Percentiles rank a stretch among this genome's conserved stretches.
Evolutionary conservation across 2,888 invertebrate species (phyloP).

Genomic region (Muschampia plurimacula): DNA sequence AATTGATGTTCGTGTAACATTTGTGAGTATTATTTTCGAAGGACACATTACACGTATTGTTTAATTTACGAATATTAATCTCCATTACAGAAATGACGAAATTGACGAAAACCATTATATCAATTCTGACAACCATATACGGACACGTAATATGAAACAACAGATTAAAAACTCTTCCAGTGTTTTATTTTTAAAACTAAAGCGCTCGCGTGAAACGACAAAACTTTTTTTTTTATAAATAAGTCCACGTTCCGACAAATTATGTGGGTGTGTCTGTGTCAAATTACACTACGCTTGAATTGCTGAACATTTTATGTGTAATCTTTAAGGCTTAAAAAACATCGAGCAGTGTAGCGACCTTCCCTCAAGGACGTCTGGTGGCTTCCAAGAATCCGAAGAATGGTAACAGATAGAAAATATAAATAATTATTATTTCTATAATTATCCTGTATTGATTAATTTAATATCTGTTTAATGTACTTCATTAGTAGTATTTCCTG

Average conservation of each 20-base stretch:
- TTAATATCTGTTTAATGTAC: no score
- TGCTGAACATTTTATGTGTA: conserved; percentile 58
- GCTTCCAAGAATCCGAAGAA: conserved; percentile 29
- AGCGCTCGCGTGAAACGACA: conserved; percentile 22
- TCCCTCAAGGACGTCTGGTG: conserved; percentile 53
- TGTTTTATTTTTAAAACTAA: conserved; percentile 31
- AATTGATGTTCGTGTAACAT: no score
- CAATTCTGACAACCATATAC: conserved; percentile 36
- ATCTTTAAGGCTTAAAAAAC: conserved; percentile 67
- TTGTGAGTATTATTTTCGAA: no score
- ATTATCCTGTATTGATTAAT: not conserved
- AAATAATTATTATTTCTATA: no score
- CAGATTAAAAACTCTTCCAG: conserved; percentile 15
- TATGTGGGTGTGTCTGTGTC: conserved; percentile 26
- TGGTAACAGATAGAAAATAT: conserved; percentile 16
- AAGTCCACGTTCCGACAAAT: conserved; percentile 30
- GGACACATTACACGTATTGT: not conserved
- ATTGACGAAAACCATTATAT: conserved; percentile 29
- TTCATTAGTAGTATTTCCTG: no score
- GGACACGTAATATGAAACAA: conserved; percentile 6
- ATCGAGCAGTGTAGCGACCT: conserved; percentile 49
- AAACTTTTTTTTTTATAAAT: conserved; percentile 15
- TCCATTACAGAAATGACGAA: conserved; percentile 18
- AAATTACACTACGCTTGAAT: conserved; percentile 55
- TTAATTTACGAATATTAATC: not conserved